phyloP scores from a whole-genome alignment of 2,113 vertebrate species.

The Bos indicus region DNA sequence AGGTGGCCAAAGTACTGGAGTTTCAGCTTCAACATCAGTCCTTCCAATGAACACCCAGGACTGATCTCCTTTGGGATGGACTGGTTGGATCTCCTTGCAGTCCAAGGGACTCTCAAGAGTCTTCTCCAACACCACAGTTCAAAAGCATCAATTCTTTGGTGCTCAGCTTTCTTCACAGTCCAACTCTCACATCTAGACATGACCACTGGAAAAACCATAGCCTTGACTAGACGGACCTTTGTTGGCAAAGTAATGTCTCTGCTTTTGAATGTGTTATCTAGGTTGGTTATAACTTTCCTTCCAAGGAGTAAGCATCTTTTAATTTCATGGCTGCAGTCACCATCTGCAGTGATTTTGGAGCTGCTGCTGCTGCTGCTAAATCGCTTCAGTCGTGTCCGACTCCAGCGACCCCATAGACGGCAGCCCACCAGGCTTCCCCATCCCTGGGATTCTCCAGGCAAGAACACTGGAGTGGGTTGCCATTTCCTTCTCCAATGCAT shows the following conservation, averaged over 20 bases:
- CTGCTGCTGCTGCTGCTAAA: too few species aligned
- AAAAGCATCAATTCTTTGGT: rapidly evolving
- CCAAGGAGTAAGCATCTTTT: background rate
- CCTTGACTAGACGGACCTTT: background rate
- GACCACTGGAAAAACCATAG: background rate
- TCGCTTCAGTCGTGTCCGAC: too few species aligned
- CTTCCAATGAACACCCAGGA: background rate
- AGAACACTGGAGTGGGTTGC: too few species aligned
- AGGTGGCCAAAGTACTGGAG: background rate
- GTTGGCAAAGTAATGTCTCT: background rate
- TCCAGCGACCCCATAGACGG: too few species aligned
- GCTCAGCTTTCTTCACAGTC: background rate
- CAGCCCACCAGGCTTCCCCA: too few species aligned
- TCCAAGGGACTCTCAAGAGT: background rate
- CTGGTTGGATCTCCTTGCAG: background rate
- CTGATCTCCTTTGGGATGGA: background rate
- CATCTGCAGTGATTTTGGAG: background rate
- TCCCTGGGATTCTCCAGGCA: too few species aligned
- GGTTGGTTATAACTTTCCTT: background rate
- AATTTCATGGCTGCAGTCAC: background rate
- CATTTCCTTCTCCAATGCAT: too few species aligned
- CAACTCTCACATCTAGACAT: background rate
- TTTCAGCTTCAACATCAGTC: background rate
- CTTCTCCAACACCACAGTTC: background rate
- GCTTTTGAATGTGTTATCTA: background rate